Base-by-base conservation (phyloP, 2,113 vertebrate genomes). In the Eidolon helvum region DNA sequence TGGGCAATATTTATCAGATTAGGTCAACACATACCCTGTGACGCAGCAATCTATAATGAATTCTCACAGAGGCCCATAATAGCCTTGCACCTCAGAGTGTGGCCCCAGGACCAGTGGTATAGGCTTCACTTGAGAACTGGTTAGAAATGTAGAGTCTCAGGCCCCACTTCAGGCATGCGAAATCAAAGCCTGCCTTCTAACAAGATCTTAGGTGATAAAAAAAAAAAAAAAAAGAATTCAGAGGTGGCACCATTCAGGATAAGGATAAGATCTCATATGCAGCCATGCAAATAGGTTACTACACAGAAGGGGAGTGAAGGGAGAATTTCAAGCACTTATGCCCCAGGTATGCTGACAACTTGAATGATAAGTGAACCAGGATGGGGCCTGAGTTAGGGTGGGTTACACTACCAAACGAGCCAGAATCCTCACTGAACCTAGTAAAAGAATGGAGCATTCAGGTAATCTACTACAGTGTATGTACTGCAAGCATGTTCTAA, bases 181-280 rank as follows among this genome's bases (percentile, higher is more conserved):
- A 88, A 12, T 84, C 63, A 43, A n/a, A 74, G 18, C n/a, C 65
- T 84, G 24, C 38, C 30, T 75, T 89, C 85, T 82, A 86, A 35
- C 63, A 72, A 86, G 61, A 78, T 83, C 30, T 35, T 19, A 38
- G 48, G 28, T 33, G 40, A 71, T 4, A 14, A 50, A 50, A 50
- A 69, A 2, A 9, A 48, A 48, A 14, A n/a, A 50, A 50, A 14
- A 48, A 48, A 48, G 48, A 48, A 50, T 50, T 50, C 50, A 50
- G 50, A 48, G 40, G 10, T 16, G 65, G 55, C 11, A 1, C 50
- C 18, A 4, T 19, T 55, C 3, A 3, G n/a, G 55, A 9, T 10
- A 33, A 38, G 0, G 2, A 1, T 1, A 16, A 14, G 26, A 28
- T 33, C 12, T 19, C 12, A 11, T 1, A 2, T 0, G 14, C 26